Percentiles rank a stretch among this genome's conserved stretches.
Evolutionary conservation across 2,797 vertebrate species (phyloP).

Genomic region (Fistularia tabacaria): DNA sequence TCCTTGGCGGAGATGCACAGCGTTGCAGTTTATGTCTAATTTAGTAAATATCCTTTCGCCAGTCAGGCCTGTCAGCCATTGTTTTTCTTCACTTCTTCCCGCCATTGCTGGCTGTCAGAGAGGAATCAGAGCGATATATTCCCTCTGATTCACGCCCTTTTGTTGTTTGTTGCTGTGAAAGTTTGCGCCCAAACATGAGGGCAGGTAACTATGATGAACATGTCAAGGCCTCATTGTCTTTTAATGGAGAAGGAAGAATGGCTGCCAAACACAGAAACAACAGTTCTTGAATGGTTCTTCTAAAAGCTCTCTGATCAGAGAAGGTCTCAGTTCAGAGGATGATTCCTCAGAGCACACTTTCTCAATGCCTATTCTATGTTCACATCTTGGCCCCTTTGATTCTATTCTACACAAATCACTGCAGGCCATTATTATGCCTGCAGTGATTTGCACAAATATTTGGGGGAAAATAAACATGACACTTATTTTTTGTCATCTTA

Average conservation of each 20-base stretch:
- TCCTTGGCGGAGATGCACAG: slow-evolving; percentile 73
- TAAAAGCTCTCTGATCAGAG: too few species aligned
- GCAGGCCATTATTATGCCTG: too few species aligned
- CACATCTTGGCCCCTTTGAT: too few species aligned
- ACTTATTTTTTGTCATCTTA: too few species aligned
- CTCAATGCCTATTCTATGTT: too few species aligned
- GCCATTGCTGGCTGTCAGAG: slow-evolving; percentile 53
- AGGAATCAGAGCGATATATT: slow-evolving; percentile 37
- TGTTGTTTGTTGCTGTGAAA: slow-evolving; percentile 45
- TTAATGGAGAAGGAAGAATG: slow-evolving; percentile 59
- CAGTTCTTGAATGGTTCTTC: too few species aligned
- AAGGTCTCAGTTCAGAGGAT: too few species aligned
- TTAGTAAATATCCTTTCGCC: slow-evolving; percentile 44
- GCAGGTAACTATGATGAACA: slow-evolving; percentile 56
- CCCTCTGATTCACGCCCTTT: slow-evolving; percentile 48
- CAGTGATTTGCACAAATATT: too few species aligned
- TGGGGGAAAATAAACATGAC: too few species aligned
- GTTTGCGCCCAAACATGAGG: slow-evolving; percentile 38
- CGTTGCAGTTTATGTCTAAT: slow-evolving; percentile 79
- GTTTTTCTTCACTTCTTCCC: slow-evolving; percentile 67
- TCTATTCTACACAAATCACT: too few species aligned
- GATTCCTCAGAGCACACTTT: too few species aligned
- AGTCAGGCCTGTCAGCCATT: slow-evolving; percentile 7
- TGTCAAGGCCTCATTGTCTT: slow-evolving; percentile 60
- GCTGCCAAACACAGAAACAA: slow-evolving; percentile 40